These are phyloP conservation scores for Aquatica leii DNA, from an alignment of 2,888 invertebrate genomes.

Conservation along the genomic window DNA sequence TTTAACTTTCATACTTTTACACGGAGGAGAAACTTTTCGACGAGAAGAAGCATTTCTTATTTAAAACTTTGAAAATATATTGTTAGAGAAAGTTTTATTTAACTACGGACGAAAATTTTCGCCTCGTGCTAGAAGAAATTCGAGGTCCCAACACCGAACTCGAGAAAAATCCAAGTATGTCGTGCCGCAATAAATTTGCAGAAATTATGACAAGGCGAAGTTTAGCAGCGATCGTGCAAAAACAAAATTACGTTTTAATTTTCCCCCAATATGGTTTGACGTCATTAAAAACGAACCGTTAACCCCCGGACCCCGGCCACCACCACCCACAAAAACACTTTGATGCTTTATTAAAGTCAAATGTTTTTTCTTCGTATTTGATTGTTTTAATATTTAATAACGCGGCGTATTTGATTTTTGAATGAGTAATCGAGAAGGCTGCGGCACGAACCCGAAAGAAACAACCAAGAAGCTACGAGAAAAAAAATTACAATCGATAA, in stretches of 20 bases:
- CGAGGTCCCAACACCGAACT: too few species aligned
- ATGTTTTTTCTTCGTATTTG: background rate
- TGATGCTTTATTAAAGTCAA: constrained; percentile 16
- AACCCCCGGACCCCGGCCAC: constrained; percentile 11
- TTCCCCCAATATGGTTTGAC: constrained; percentile 37
- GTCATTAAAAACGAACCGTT: constrained; percentile 36
- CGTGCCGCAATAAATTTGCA: constrained; percentile 36
- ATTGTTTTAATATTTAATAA: constrained; percentile 3
- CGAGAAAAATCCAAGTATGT: too few species aligned
- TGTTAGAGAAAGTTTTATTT: constrained; percentile 27
- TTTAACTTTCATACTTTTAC: constrained; percentile 44
- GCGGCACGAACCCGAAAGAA: too few species aligned
- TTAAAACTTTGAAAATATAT: constrained; percentile 37
- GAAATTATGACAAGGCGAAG: constrained; percentile 34
- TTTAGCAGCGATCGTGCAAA: constrained; percentile 38
- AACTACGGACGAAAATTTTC: too few species aligned
- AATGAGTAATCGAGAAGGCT: background rate
- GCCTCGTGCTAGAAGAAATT: too few species aligned
- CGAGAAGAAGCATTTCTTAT: constrained; percentile 35
- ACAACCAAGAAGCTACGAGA: background rate
- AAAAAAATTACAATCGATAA: constrained; percentile 59
- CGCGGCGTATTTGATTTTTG: background rate
- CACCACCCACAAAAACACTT: background rate
- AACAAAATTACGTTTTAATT: constrained; percentile 41
- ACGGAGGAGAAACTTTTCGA: constrained; percentile 19